These are phyloP conservation scores for Pan troglodytes DNA, from an alignment of 2,113 vertebrate genomes.

Conservation along the genomic window NHGRI_mPanTro3-v2.1_pri NC_072411.2:80908501-80909000, in stretches of 20 bases:
- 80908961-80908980: slow-evolving; percentile 15
- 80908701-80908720: background rate
- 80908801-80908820: background rate
- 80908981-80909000: background rate
- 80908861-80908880: slow-evolving; percentile 15
- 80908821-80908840: slow-evolving; percentile 16
- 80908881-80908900: slow-evolving; percentile 21
- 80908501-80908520: background rate
- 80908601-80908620: background rate
- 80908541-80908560: background rate
- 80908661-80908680: background rate
- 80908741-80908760: background rate
- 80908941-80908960: slow-evolving; percentile 1
- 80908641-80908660: background rate
- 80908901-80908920: background rate
- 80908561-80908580: slow-evolving; percentile 30
- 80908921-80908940: slow-evolving; percentile 30
- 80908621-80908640: background rate
- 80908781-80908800: background rate
- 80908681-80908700: background rate
- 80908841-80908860: background rate
- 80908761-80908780: background rate
- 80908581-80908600: background rate
- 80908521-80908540: background rate
- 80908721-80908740: background rate